Evolutionary conservation across 1,140 invertebrate genomes (phyloP).

Genomic region (Tenebrio molitor): DNA sequence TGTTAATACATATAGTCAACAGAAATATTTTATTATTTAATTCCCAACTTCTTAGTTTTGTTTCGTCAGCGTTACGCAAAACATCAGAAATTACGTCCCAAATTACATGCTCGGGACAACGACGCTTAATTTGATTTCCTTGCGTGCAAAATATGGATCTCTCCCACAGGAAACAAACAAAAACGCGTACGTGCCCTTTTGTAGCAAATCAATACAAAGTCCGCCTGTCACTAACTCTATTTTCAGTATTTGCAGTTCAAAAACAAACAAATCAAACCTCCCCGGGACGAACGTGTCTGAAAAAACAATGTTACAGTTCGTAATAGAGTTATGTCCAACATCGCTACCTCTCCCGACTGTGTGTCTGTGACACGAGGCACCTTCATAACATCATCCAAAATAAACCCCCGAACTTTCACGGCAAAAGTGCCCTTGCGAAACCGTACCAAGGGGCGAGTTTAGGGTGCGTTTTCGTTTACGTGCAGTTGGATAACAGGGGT

Average conservation of each 20-base stretch:
- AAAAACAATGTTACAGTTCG: constrained; percentile 51
- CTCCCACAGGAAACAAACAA: constrained; percentile 32
- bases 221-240: constrained; percentile 38
- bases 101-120: no score
- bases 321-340: constrained; percentile 52
- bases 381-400: constrained; percentile 46
- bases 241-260: constrained; percentile 41
- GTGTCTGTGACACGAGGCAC: constrained; percentile 35
- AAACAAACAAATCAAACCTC: constrained; percentile 34
- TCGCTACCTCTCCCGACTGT: constrained; percentile 39
- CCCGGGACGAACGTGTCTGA: constrained; percentile 33
- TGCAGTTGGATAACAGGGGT: constrained; percentile 40
- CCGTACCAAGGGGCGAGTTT: constrained; percentile 34
- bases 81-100: no score
- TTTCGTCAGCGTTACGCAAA: no score
- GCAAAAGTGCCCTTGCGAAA: neutral
- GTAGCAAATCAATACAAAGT: constrained; percentile 38
- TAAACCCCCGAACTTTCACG: constrained; percentile 26
- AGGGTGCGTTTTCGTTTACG: constrained; percentile 3
- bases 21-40: no score
- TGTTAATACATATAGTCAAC: no score
- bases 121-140: neutral
- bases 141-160: neutral
- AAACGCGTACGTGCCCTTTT: constrained; percentile 31
- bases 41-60: no score